Percentiles rank a stretch among this genome's conserved stretches.
phyloP scores from a whole-genome alignment of 2,888 invertebrate species.

The Cryptocheilus praepositus region DNA sequence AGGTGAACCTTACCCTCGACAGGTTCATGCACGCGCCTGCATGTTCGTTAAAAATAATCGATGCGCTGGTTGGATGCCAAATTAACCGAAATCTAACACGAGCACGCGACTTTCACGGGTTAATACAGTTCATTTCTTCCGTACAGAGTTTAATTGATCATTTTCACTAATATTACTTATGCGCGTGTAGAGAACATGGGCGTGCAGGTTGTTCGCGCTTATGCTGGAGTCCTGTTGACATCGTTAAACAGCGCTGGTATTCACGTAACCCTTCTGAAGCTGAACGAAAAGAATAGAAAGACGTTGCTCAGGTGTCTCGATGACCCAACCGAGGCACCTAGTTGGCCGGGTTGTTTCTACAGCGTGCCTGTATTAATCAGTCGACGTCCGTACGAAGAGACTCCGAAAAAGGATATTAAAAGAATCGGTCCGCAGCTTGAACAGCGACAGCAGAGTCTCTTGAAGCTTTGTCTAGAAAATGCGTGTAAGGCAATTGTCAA shows the following conservation, averaged over 20 bases:
- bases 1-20: conserved; percentile 51
- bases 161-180: too few species aligned
- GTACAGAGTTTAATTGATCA: too few species aligned
- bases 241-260: conserved; percentile 88
- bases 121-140: too few species aligned
- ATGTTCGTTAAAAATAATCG: conserved; percentile 1
- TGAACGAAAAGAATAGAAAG: conserved; percentile 73
- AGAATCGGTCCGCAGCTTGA: conserved; percentile 50
- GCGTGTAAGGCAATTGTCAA: conserved; percentile 64
- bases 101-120: too few species aligned
- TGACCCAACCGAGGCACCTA: conserved; percentile 77
- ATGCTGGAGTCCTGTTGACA: conserved; percentile 80
- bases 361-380: conserved; percentile 61
- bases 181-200: conserved; percentile 51
- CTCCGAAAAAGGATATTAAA: conserved; percentile 21
- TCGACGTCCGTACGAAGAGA: conserved; percentile 17
- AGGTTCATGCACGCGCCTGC: background rate
- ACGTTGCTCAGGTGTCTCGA: conserved; percentile 79
- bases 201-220: conserved; percentile 61
- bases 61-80: background rate
- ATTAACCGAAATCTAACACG: too few species aligned
- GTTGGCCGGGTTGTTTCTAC: conserved; percentile 77
- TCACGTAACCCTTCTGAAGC: conserved; percentile 82
- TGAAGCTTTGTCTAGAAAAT: conserved; percentile 72
- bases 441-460: conserved; percentile 47